Base-by-base conservation (phyloP, 2,113 vertebrate genomes). In the Talpa occidentalis region DNA sequence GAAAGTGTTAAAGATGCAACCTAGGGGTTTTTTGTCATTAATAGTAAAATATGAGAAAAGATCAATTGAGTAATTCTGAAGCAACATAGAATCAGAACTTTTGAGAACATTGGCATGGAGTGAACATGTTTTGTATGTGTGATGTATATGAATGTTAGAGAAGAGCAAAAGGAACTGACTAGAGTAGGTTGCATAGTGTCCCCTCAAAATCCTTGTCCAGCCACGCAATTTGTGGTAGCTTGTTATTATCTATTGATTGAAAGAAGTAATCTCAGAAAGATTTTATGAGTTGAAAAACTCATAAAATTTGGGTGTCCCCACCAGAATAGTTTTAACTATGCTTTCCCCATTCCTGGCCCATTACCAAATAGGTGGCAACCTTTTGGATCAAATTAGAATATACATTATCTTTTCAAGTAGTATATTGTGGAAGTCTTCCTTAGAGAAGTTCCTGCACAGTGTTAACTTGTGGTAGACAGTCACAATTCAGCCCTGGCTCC, bases 271-370 rank as follows among this genome's bases (percentile, higher is more conserved):
- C 19, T 44, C 22, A 35, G 4, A 47, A 70, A 66, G 47, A 37
- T 56, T 78, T 69, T 70, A 37, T 67, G 52, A 74, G 21, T 56
- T 54, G 82, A 78, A n/a, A n/a, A n/a, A n/a, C n/a, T n/a, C n/a
- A n/a, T n/a, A 32, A 6, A 6, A 69, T 3, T 17, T 89, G 64
- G 11, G 1, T 40, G 47, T 37, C 12, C 7, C 16, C n/a, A 9
- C 14, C 24, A 15, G 16, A 7, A 40, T 4, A 47, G 35, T 76
- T 70, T 66, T 32, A 5, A 67, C 44, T 70, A 22, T 81, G 32
- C 0, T 79, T 22, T 24, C 37, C 3, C 4, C 1, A 21, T 80
- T 44, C 9, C 3, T 3, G 0, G 47, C 0, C 3, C 21, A 32
- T 37, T 7, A 6, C 9, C 5, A 70, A 60, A 52, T 4, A 54